Percentiles rank a stretch among this genome's conserved stretches.
Conservation (phyloP, 2,113 vertebrate species). For the Mirounga angustirostris region DNA sequence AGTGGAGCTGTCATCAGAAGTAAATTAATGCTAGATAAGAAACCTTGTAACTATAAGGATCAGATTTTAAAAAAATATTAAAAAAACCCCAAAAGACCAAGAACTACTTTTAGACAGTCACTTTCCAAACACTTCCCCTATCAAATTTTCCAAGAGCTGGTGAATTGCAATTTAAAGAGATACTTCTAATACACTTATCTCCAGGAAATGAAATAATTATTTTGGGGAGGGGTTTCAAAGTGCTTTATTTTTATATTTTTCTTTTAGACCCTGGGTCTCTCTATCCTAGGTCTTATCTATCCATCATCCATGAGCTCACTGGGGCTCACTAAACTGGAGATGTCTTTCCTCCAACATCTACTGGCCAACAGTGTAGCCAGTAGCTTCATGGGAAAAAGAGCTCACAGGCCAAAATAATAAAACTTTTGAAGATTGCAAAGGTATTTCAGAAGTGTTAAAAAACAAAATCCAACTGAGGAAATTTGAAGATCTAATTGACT, state of each 20-base stretch:
- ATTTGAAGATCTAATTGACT: neutral
- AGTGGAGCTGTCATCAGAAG: neutral
- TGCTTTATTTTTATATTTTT: neutral
- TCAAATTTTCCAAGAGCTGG: neutral
- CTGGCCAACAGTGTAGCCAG: neutral
- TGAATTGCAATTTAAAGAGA: neutral
- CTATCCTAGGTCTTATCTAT: neutral
- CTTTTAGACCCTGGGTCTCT: neutral
- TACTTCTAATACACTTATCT: neutral
- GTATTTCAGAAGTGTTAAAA: neutral
- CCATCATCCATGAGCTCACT: neutral
- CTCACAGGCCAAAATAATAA: neutral
- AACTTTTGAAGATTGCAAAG: neutral
- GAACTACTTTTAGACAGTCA: neutral
- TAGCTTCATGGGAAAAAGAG: neutral
- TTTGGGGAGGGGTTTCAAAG: neutral
- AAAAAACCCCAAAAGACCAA: neutral
- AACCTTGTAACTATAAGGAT: neutral
- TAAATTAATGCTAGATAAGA: neutral
- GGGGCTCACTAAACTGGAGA: neutral
- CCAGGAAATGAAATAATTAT: neutral
- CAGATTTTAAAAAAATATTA: neutral
- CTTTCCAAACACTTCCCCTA: neutral
- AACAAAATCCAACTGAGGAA: neutral
- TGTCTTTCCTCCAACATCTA: no score